Conservation (phyloP, 2,113 vertebrate genomes). For the Nothocercus julius region DNA sequence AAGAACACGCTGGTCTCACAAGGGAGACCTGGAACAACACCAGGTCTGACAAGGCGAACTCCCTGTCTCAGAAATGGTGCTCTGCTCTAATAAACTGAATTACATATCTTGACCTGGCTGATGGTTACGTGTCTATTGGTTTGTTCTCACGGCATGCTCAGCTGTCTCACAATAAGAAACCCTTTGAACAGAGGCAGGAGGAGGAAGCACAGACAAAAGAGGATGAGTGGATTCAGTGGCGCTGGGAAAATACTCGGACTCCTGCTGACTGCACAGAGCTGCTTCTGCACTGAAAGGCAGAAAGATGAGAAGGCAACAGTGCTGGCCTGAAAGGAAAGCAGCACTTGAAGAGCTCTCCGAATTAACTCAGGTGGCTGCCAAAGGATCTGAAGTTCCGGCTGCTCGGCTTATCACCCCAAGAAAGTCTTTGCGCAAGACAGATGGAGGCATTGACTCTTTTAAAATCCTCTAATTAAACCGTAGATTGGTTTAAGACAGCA, state of each 20-base stretch:
- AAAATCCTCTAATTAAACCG: slow-evolving; percentile 15
- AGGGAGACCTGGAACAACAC: background rate
- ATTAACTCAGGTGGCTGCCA: background rate
- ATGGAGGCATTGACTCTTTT: background rate
- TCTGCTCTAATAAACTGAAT: background rate
- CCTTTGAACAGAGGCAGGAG: background rate
- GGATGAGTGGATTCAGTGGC: background rate
- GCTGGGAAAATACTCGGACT: background rate
- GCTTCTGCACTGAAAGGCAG: background rate
- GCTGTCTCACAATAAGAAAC: background rate
- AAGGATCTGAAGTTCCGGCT: background rate
- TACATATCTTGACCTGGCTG: background rate
- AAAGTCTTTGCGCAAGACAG: background rate
- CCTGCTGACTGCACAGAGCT: background rate
- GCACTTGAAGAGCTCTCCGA: background rate
- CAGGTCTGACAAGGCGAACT: background rate
- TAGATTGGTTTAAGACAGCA: slow-evolving; percentile 5
- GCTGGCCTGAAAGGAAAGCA: background rate
- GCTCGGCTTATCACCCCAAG: background rate
- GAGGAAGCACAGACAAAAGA: background rate
- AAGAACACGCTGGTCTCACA: background rate
- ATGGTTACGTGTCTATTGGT: background rate
- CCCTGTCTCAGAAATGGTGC: background rate
- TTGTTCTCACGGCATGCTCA: background rate
- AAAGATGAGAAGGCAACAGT: background rate